Base-by-base conservation (phyloP, 2,113 vertebrate species). In the Pycnonotus jocosus region DNA sequence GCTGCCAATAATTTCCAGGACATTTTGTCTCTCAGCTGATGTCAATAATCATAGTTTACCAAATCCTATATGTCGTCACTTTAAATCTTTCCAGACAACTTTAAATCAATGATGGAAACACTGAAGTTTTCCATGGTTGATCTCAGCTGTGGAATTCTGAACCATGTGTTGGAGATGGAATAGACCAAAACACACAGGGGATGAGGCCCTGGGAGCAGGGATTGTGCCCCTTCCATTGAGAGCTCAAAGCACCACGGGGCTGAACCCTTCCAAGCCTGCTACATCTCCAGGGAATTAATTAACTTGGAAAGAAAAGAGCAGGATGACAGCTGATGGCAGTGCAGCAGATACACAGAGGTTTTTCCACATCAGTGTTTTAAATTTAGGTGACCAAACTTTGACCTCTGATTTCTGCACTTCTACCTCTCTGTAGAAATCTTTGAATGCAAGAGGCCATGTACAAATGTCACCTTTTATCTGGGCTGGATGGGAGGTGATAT, bases 401-500 rank as follows among this genome's bases (percentile, higher is more conserved):
- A 60, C 58, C 38, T 82, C 65, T 45, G 51, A 35, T 62, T 81
- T 37, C 47, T 92, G n/a, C 71, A 17, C 57, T 81, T 61, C 40
- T 79, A n/a, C 15, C 37, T 70, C 76, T 54, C 53, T 27, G 27
- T 23, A 14, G 45, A 58, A 35, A 24, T 6, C 27, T 51, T 54
- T 51, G 40, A 62, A 38, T 15, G 35, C 6, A 21, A 81, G 60
- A 81, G 42, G 73, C 38, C 70, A 12, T 6, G 16, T 3, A 45
- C 33, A 82, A 81, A 90, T 38, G 30, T 31, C 86, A 88, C 92
- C 74, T 97, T 80, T 77, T 83, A 54, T 38, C 80, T 73, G 57
- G 48, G 25, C 37, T 69, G 74, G 25, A 56, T 57, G 64, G 74
- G 58, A 92, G 54, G 54, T 93, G 66, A 5, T 77, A 85, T 90